Conservation (phyloP, 2,888 invertebrate genomes). For the Aporophyla nigra region DNA sequence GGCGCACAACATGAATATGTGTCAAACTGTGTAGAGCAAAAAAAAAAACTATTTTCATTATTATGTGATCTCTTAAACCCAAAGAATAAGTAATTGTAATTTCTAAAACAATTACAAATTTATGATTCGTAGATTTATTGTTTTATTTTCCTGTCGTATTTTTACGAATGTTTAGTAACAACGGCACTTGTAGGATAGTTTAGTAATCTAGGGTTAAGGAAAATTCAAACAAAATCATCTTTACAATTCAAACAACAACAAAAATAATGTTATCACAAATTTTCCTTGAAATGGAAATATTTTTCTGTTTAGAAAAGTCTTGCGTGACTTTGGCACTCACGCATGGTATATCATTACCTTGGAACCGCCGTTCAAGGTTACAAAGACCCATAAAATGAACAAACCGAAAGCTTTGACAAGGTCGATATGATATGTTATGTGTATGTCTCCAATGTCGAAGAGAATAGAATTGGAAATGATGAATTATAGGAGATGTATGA, state of each 20-base stretch:
- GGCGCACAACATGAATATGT: too few relatives aligned
- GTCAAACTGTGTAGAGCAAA: too few relatives aligned
- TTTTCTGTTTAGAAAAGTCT: constrained; percentile 15
- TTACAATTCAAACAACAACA: not conserved
- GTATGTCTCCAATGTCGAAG: not conserved
- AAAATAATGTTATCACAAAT: not conserved
- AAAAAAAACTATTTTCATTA: too few relatives aligned
- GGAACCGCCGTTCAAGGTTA: constrained; percentile 30
- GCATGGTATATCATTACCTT: constrained; percentile 32
- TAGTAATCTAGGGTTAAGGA: too few relatives aligned
- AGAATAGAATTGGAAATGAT: not conserved
- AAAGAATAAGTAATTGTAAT: too few relatives aligned
- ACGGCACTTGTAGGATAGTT: too few relatives aligned
- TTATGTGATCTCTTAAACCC: too few relatives aligned
- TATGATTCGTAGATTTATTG: too few relatives aligned
- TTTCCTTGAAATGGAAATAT: not conserved
- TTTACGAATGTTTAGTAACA: too few relatives aligned
- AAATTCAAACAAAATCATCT: not conserved
- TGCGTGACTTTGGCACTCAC: not conserved
- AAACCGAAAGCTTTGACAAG: constrained; percentile 37
- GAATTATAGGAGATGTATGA: not conserved
- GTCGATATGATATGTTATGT: not conserved
- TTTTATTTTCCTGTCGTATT: too few relatives aligned
- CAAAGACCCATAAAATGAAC: constrained; percentile 17
- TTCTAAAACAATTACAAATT: too few relatives aligned